Base-by-base conservation (phyloP, 2,888 invertebrate genomes). In the Cryptocephalus primarius region DNA sequence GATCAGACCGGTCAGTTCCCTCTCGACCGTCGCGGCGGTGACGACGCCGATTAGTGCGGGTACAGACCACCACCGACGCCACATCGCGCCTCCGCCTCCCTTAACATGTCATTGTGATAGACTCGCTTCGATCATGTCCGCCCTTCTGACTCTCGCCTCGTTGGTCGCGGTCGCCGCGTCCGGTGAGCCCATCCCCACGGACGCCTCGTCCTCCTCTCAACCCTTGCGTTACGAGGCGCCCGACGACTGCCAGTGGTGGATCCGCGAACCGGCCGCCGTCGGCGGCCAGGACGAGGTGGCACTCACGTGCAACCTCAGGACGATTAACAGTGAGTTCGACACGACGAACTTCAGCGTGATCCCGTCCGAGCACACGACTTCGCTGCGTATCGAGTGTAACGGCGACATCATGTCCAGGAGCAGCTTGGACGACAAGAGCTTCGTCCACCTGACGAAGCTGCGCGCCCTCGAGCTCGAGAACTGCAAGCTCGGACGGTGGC, bases 331-430 rank as follows among this genome's bases (percentile, higher is more conserved):
- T 74, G 89, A 87, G 68, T 87, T 84, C 66, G 89, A 85, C 70
- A 86, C 85, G 54, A 91, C 88, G 33, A 90, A 90, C 72, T 88
- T 89, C 65, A 87, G 86, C 72, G 85, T 87, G 45, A 88, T 89
- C 51, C 88, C 88, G 40, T 80, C 85, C 10, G 88, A 89, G 64
- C 83, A 87, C 64, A 89, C 89, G 13, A 83, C 85, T 31, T 83
- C 85, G 6, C 70, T 90, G 49, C 77, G 81, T 59, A 83, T 90
- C 62, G 80, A 86, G 70, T 90, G 82, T 73, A 86, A 85, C 64
- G 82, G 85, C 63, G 82, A 83, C 59, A 80, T 88, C 60, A 80
- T 85, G 79, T 84, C 85, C 50, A 80, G 85, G 62, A 88, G 87
- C 66, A 82, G 85, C 48, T 71, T 88, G 60, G 83, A 85, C 64